Conservation (phyloP, 1,140 invertebrate genomes). For the Danaus plexippus region DNA sequence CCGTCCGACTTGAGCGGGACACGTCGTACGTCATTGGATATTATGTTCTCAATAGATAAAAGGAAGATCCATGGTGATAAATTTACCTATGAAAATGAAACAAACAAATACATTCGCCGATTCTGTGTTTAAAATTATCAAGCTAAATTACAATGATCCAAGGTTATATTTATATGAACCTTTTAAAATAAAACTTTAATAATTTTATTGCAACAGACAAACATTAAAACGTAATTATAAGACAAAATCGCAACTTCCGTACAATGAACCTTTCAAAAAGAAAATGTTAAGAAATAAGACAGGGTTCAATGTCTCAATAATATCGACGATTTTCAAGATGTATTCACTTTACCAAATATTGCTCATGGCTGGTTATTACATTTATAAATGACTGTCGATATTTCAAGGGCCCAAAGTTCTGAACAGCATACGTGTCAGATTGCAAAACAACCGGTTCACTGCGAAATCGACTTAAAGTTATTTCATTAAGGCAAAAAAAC, state of each 20-base stretch:
- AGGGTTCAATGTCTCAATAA: slow-evolving; percentile 30
- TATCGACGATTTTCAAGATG: slow-evolving; percentile 56
- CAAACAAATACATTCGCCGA: too few relatives aligned
- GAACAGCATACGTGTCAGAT: slow-evolving; percentile 43
- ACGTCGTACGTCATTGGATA: slow-evolving; percentile 19
- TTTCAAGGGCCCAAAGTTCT: slow-evolving; percentile 31
- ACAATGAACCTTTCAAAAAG: slow-evolving; percentile 17
- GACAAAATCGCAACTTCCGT: background rate
- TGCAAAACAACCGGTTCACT: slow-evolving; percentile 44
- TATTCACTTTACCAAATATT: slow-evolving; percentile 49
- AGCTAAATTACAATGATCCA: too few relatives aligned
- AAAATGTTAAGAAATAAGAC: slow-evolving; percentile 19
- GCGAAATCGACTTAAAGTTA: slow-evolving; percentile 33
- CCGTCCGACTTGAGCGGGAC: slow-evolving; percentile 14
- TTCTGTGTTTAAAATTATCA: too few relatives aligned
- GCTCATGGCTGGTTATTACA: slow-evolving; percentile 40
- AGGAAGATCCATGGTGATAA: slow-evolving; percentile 16
- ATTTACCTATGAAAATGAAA: background rate
- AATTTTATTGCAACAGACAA: too few relatives aligned
- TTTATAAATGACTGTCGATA: slow-evolving; percentile 48
- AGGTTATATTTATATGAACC: too few relatives aligned
- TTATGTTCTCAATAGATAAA: slow-evolving; percentile 22
- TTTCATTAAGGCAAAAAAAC: slow-evolving; percentile 26
- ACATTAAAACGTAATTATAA: background rate
- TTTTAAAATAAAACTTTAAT: too few relatives aligned